Conservation (phyloP, 1,140 invertebrate genomes). For the Ganaspis sp. region DNA sequence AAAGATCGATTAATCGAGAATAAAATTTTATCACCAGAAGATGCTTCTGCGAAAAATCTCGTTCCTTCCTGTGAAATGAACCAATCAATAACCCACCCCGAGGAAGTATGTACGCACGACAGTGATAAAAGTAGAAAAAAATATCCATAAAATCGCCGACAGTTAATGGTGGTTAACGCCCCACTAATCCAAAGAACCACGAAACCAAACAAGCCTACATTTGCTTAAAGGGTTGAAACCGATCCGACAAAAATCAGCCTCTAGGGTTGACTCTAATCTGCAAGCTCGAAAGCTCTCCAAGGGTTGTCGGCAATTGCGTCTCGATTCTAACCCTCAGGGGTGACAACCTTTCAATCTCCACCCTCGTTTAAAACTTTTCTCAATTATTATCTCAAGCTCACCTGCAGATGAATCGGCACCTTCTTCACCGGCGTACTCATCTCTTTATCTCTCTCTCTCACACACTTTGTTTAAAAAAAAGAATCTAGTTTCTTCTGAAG, state of each 20-base stretch:
- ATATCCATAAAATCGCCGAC: not conserved
- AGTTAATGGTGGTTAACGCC: not conserved
- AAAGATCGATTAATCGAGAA: too few species aligned
- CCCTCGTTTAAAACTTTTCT: not conserved
- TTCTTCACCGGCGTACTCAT: slow-evolving; percentile 89
- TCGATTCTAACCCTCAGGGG: not conserved
- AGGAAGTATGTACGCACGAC: too few species aligned
- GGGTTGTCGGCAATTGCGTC: not conserved
- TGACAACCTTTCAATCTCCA: not conserved
- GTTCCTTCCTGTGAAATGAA: not conserved
- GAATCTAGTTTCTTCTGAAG: too few species aligned
- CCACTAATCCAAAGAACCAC: not conserved
- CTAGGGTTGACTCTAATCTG: slow-evolving; percentile 17
- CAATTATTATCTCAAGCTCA: slow-evolving; percentile 71
- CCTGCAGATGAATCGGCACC: slow-evolving; percentile 95
- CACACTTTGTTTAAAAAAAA: too few species aligned
- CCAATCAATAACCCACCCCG: not conserved
- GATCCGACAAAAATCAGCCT: not conserved
- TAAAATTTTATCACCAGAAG: too few species aligned
- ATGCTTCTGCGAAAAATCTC: not conserved
- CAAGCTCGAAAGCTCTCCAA: not conserved
- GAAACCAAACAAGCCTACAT: not conserved
- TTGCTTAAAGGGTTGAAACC: not conserved
- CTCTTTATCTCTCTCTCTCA: slow-evolving; percentile 44
- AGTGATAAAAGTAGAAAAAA: too few species aligned